Evolutionary conservation across 2,888 invertebrate genomes (phyloP).

Genomic region (Pammene aurita): DNA sequence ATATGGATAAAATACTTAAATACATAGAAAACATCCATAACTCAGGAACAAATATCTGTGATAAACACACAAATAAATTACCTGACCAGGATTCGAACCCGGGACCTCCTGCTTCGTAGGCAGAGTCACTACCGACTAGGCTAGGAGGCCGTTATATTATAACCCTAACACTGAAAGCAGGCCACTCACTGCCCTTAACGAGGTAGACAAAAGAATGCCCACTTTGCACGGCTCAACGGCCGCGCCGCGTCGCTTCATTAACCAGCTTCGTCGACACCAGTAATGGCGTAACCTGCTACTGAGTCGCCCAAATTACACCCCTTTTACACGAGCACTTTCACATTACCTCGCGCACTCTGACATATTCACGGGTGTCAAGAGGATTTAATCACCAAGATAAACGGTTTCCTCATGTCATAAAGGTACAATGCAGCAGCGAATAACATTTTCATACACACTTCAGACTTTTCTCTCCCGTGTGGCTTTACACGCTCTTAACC

Average conservation of each 20-base stretch:
- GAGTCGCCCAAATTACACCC: slow-evolving; percentile 20
- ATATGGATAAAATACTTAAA: no score
- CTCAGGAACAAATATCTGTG: no score
- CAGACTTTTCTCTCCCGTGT: slow-evolving; percentile 1
- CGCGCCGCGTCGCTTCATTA: slow-evolving; percentile 36
- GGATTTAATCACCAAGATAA: slow-evolving; percentile 39
- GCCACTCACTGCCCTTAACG: slow-evolving; percentile 41
- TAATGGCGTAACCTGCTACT: slow-evolving; percentile 12
- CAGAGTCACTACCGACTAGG: no score
- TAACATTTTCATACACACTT: background rate
- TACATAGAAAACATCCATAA: no score
- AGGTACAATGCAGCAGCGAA: background rate
- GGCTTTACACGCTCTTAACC: background rate
- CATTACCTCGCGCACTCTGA: slow-evolving; percentile 35
- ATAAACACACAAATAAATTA: no score
- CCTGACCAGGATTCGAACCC: no score
- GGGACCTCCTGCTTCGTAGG: no score
- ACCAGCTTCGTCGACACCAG: slow-evolving; percentile 10
- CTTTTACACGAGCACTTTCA: slow-evolving; percentile 19
- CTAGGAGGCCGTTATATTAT: no score
- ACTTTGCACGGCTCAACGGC: slow-evolving; percentile 31
- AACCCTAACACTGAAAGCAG: slow-evolving; percentile 21
- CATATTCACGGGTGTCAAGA: slow-evolving; percentile 36
- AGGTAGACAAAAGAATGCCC: slow-evolving; percentile 37
- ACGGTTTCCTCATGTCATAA: slow-evolving; percentile 9